phyloP scores from a whole-genome alignment of 2,888 invertebrate genomes.

The Rotaria sp. region DNA sequence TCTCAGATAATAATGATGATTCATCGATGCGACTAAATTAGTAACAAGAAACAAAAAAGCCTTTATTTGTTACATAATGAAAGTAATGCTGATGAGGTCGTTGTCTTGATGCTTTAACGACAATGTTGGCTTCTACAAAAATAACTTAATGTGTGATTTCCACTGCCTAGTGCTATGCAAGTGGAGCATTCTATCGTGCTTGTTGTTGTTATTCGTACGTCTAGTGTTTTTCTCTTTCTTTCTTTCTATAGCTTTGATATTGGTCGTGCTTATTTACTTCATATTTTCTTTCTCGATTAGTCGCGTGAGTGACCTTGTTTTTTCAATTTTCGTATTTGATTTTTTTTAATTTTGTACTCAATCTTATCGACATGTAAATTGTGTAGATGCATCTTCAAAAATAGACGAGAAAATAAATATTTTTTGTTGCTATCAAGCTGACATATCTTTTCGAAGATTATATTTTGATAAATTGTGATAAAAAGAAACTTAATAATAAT shows the following conservation, averaged over 20 bases:
- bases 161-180: too few species aligned
- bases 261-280: not conserved
- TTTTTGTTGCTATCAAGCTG: too few species aligned
- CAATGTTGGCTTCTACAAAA: not conserved
- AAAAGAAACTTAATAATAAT: too few species aligned
- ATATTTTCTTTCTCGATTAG: not conserved
- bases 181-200: not conserved
- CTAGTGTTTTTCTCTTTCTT: not conserved
- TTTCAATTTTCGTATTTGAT: not conserved
- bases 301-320: not conserved
- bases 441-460: too few species aligned
- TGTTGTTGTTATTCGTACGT: not conserved
- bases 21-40: not conserved
- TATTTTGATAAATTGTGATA: too few species aligned
- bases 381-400: not conserved
- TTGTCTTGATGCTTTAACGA: not conserved
- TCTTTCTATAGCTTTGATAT: not conserved
- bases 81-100: not conserved
- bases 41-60: too few species aligned
- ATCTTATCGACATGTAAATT: not conserved
- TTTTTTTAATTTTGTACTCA: not conserved
- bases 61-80: not conserved
- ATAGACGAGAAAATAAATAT: too few species aligned
- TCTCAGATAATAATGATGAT: not conserved
- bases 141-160: too few species aligned